Percentiles rank a stretch among this genome's conserved stretches.
Evolutionary conservation across 2,113 vertebrate species (phyloP).

Genomic region (Hemichromis elongatus): DNA sequence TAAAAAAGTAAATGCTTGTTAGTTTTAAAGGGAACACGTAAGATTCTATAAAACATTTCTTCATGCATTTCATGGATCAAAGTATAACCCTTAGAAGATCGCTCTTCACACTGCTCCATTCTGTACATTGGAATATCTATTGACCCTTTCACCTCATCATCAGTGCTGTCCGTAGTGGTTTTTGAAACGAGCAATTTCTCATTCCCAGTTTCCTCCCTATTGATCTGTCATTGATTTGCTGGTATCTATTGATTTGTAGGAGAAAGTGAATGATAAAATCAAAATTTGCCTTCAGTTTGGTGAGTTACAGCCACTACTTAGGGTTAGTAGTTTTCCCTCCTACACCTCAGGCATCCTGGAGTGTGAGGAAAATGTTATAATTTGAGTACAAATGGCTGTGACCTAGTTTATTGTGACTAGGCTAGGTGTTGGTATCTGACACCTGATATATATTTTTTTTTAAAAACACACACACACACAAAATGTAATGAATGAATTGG

Average conservation of each 20-base stretch:
- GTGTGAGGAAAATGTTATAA: not conserved
- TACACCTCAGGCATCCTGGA: not conserved
- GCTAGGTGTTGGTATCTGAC: not conserved
- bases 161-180: slow-evolving; percentile 2
- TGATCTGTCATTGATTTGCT: slow-evolving; percentile 46
- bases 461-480: too few species aligned
- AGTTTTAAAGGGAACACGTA: not conserved
- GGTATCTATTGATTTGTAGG: slow-evolving; percentile 47
- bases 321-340: not conserved
- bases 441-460: not conserved
- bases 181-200: slow-evolving; percentile 32
- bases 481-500: not conserved
- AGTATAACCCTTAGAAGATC: not conserved
- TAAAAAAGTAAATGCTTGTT: not conserved
- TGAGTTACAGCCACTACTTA: not conserved
- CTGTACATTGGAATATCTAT: not conserved
- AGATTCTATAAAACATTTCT: not conserved
- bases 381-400: not conserved
- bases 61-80: not conserved
- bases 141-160: slow-evolving; percentile 47
- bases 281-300: slow-evolving; percentile 22
- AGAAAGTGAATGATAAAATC: slow-evolving; percentile 16
- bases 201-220: slow-evolving; percentile 5
- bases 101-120: not conserved
- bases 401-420: not conserved